Percentiles rank a stretch among this genome's conserved stretches.
Conservation (phyloP, 2,113 vertebrate genomes). For the Acinonyx jubatus region DNA sequence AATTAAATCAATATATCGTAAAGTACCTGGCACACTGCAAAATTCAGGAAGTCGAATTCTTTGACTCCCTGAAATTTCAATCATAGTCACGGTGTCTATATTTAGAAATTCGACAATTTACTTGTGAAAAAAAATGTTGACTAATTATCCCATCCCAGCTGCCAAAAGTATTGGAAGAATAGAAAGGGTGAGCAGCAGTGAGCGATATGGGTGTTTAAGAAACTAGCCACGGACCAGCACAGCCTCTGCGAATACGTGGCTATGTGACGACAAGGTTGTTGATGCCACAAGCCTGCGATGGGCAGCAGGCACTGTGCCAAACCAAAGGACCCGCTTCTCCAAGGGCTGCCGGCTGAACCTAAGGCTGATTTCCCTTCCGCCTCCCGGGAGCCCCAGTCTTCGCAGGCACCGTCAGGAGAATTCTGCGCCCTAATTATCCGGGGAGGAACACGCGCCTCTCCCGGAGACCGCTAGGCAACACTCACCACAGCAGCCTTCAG, state of each 20-base stretch:
- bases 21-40: background rate
- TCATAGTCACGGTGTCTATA: background rate
- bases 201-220: constrained; percentile 20
- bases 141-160: background rate
- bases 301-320: background rate
- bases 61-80: background rate
- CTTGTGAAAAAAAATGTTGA: background rate
- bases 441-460: constrained; percentile 55
- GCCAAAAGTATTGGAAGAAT: background rate
- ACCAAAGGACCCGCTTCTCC: background rate
- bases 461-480: constrained; percentile 64
- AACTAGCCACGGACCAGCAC: constrained; percentile 25
- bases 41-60: background rate
- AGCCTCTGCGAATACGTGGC: background rate
- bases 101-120: background rate
- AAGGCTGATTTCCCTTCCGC: background rate
- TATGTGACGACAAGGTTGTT: background rate
- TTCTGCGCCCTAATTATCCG: constrained; percentile 24
- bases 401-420: background rate
- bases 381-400: constrained; percentile 6
- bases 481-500: constrained; percentile 55
- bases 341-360: background rate
- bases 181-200: background rate
- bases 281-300: constrained; percentile 34
- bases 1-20: background rate